Conservation (phyloP, 2,113 vertebrate species). For the Lipophrys pholis region DNA sequence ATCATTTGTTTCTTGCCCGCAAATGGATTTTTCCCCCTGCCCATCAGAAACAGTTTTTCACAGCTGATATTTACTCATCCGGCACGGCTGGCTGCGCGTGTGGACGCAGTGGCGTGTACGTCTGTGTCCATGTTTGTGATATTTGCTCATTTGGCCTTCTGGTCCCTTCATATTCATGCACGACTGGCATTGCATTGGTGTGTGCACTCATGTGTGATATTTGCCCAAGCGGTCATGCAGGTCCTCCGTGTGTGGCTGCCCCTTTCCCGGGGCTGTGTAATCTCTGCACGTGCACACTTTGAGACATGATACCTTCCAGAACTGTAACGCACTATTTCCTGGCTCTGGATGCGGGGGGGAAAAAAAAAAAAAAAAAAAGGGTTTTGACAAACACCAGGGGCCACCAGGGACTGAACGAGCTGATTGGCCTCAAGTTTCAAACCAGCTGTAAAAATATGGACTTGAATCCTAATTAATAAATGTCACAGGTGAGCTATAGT, state of each 20-base stretch:
- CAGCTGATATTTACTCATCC: conserved; percentile 48
- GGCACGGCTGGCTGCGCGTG: conserved; percentile 12
- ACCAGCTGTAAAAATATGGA: background rate
- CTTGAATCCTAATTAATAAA: background rate
- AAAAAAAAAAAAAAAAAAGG: no score
- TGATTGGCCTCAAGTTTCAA: background rate
- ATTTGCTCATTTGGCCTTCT: conserved; percentile 50
- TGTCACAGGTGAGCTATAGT: background rate
- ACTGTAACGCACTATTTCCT: background rate
- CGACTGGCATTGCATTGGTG: background rate
- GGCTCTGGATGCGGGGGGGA: background rate
- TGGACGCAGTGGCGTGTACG: conserved; percentile 3
- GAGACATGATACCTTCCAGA: conserved; percentile 2
- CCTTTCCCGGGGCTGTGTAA: background rate
- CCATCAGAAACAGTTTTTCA: conserved; percentile 3
- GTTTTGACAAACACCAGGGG: background rate
- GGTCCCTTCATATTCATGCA: conserved; percentile 25
- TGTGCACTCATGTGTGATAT: conserved; percentile 19
- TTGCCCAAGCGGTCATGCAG: conserved; percentile 44
- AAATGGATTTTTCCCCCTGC: conserved; percentile 12
- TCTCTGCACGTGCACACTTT: background rate
- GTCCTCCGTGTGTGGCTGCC: conserved; percentile 7
- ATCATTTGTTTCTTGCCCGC: background rate
- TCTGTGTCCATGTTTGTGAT: conserved; percentile 34
- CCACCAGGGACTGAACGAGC: background rate